phyloP scores from a whole-genome alignment of 2,888 invertebrate genomes.

The Macaria notata region DNA sequence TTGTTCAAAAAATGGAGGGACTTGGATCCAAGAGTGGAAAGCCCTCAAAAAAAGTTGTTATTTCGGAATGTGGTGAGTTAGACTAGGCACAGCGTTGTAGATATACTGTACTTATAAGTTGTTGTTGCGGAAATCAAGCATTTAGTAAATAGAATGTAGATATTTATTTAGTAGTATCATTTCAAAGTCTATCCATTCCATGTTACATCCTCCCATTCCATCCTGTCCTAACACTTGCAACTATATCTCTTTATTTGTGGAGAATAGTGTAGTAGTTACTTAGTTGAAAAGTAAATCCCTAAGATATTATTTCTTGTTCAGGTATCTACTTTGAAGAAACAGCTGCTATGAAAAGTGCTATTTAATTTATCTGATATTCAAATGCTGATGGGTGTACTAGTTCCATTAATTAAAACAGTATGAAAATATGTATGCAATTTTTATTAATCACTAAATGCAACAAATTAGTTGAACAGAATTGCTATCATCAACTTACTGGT shows the following conservation, averaged over 20 bases:
- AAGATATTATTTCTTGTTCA: not conserved
- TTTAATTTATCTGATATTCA: constrained; percentile 15
- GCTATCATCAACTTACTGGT: constrained; percentile 61
- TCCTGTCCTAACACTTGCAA: no score
- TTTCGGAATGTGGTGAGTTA: constrained; percentile 93
- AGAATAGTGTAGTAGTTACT: no score
- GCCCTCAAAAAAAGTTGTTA: constrained; percentile 90
- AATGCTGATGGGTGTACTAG: not conserved
- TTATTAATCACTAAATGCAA: constrained; percentile 82
- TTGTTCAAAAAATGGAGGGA: constrained; percentile 92
- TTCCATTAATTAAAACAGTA: constrained; percentile 43
- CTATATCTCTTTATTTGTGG: no score
- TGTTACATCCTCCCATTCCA: no score
- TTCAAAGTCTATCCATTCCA: no score
- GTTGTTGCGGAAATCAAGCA: not conserved
- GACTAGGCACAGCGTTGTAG: constrained; percentile 33
- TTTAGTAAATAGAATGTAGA: constrained; percentile 21
- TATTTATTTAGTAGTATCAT: not conserved
- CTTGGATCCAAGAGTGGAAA: constrained; percentile 93
- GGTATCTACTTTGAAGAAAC: constrained; percentile 33
- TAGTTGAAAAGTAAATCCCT: no score
- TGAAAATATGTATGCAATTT: constrained; percentile 80
- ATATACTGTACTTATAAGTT: not conserved
- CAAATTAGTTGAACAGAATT: constrained; percentile 77
- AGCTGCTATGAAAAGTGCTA: constrained; percentile 31